Base-by-base conservation (phyloP, 2,888 invertebrate genomes). In the Nephrotoma guestfalica region DNA sequence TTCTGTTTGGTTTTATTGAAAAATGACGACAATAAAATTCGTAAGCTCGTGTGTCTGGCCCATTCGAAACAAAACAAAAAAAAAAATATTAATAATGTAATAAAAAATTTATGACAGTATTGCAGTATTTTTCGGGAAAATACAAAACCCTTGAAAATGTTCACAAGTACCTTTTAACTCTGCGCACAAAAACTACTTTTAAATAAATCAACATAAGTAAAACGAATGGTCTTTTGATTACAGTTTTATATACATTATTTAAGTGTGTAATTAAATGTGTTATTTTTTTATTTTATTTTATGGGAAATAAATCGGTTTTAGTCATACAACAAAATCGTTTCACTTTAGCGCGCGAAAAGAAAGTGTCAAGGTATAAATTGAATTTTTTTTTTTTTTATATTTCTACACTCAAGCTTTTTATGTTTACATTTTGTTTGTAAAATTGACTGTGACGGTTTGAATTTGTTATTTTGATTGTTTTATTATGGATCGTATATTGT, bases 161-260 rank as follows among this genome's bases (percentile, higher is more conserved):
- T 71, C 30, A 51, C 7, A 71, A 71, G 71, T 71, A 71, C 71
- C 30, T 71, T 71, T 30, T 57, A 57, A 57, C 51, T 57, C 51
- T 18, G 71, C 30, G 13, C 71, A 71, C 41, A 84, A 41, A 84
- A 84, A 84, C 84, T 84, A 41, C 41, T 84, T 71, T 71, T 84
- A 84, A 84, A 84, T 41, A 84, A 84, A 84, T 41, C 41, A n/a
- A 84, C 84, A 41, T 87, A 87, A 87, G 87, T 87, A 87, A 87
- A 87, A 87, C 87, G 87, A 88, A 88, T 88, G 87, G 87, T 87
- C 87, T 88, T 88, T 88, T 88, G 88, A 88, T 88, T 88, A 71
- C 71, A 71, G 71, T 71, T 71, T 71, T 71, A 30, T 30, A 30
- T 71, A 71, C 30, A 87, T 87, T 87, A 87, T 88, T 87, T 88